Evolutionary conservation across 37 sponge, comb jelly and placozoan species (phyloP), one percentile per base, ranked within the genome.

Genomic region (Spongilla lacustris): DNA sequence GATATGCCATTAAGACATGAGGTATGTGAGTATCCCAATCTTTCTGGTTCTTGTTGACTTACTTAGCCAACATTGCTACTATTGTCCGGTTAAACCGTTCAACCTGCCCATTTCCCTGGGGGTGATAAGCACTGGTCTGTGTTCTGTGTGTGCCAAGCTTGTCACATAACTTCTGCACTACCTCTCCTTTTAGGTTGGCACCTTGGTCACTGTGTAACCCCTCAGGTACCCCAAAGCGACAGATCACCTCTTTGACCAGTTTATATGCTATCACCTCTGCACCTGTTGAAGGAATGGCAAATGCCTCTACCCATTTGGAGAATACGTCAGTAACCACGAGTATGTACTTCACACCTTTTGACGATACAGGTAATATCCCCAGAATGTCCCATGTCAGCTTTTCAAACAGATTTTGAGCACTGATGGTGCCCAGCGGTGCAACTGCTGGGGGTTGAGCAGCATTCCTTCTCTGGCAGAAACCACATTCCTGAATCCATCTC

Each of bases 81-180:
- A 89, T 27, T 14, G 84, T 89, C 26, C 74, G 76, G 73, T 89
- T 89, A n/a, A 86, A 79, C 26, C 85, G 30, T 37, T 79, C 90
- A 4, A 89, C 85, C 67, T 81, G 81, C 13, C 85, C 90, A 68
- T 88, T 88, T 11, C 89, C 72, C 68, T 82, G 83, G 24, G 89
- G 84, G 74, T 88, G 88, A 37, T 81, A 73, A 4, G 81, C 76
- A 23, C 76, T 76, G 29, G 81, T 80, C 12, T 33, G 67, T 22
- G 67, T 81, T 37, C 37, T 27, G 19, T 81, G 41, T 38, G 81
- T 30, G 4, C 81, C 76, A 5, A 80, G 68, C 31, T 66, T 35
- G 13, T 50, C 21, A 19, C 83, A 88, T 8, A 88, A 3, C 0
- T 28, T 36, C 5, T 66, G 41, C 11, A 82, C 35, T 28, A 87